Percentiles rank a stretch among this genome's conserved stretches.
Evolutionary conservation across 2,888 invertebrate genomes (phyloP).

Genomic region (Drosophila phalerata): DNA sequence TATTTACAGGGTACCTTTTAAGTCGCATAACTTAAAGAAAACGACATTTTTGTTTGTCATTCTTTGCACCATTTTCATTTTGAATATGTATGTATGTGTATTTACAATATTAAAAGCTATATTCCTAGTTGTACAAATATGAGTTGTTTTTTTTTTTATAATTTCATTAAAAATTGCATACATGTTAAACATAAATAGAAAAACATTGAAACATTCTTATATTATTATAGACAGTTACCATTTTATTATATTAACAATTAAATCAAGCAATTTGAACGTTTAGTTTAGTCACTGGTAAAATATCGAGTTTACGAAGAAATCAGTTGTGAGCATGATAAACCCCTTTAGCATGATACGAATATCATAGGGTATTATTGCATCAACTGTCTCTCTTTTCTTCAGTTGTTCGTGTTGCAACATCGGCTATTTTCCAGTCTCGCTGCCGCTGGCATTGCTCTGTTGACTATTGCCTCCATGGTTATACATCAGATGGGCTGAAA

Average conservation of each 20-base stretch:
- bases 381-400: not conserved
- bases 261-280: constrained; percentile 1
- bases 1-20: not conserved
- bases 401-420: constrained; percentile 5
- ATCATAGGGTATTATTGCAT: not conserved
- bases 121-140: not conserved
- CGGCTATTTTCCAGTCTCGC: constrained; percentile 65
- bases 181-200: constrained; percentile 2
- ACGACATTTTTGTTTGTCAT: not conserved
- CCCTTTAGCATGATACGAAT: not conserved
- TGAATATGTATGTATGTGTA: constrained; percentile 1
- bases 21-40: not conserved
- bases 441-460: constrained; percentile 60
- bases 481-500: constrained; percentile 69
- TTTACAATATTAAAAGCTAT: constrained; percentile 7
- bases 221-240: not conserved
- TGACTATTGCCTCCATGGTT: constrained; percentile 66
- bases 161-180: not conserved
- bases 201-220: constrained; percentile 5
- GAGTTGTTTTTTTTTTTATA: not conserved
- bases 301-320: not conserved
- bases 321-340: not conserved
- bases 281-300: not conserved
- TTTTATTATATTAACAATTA: constrained; percentile 9
- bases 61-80: constrained; percentile 14